Evolutionary conservation across 2,797 vertebrate species (phyloP).

Genomic region (Phaenicophaeus curvirostris): DNA sequence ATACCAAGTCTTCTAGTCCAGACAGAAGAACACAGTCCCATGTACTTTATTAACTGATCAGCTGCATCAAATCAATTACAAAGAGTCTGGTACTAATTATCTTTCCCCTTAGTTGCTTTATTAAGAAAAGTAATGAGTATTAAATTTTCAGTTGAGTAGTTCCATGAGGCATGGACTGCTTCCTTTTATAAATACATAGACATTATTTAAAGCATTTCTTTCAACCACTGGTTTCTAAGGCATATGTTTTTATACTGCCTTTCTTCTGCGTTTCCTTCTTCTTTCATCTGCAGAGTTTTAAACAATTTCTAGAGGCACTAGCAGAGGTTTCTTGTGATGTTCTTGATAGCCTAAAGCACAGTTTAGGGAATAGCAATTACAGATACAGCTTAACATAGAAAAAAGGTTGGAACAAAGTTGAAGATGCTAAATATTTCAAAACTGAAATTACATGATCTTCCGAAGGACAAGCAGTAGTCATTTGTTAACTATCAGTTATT

Average conservation of each 20-base stretch:
- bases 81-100: slow-evolving; percentile 40
- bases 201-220: slow-evolving; percentile 38
- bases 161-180: not conserved
- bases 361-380: not conserved
- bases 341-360: not conserved
- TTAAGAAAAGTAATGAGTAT: slow-evolving; percentile 28
- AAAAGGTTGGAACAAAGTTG: not conserved
- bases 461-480: not conserved
- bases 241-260: not conserved
- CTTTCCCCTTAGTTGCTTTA: slow-evolving; percentile 31
- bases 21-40: slow-evolving; percentile 26
- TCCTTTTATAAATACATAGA: slow-evolving; percentile 53
- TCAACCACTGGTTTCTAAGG: slow-evolving; percentile 14
- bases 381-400: not conserved
- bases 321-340: not conserved
- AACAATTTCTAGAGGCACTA: slow-evolving; percentile 29
- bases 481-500: not conserved
- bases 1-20: not conserved
- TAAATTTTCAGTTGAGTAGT: not conserved
- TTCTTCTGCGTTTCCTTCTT: not conserved
- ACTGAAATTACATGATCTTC: not conserved
- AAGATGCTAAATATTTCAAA: not conserved
- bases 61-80: slow-evolving; percentile 33
- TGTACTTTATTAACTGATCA: slow-evolving; percentile 48
- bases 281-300: slow-evolving; percentile 32